Conservation (phyloP, 2,797 vertebrate species). For the Halcyon badia region DNA sequence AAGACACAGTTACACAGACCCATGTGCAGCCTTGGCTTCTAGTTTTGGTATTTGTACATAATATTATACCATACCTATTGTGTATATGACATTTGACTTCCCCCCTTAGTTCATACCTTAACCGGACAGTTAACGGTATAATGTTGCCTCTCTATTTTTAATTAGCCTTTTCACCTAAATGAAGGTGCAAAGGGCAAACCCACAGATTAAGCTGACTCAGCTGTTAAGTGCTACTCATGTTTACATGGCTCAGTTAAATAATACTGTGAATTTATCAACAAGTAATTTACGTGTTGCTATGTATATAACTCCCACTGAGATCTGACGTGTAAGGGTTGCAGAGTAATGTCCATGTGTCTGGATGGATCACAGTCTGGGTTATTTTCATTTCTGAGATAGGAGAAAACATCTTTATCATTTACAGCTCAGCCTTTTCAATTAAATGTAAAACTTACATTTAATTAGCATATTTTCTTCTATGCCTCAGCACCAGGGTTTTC, state of each 20-base stretch:
- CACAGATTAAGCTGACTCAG: neutral
- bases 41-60: neutral
- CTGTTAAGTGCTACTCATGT: neutral
- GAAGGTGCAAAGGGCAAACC: constrained; percentile 16
- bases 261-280: neutral
- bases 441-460: neutral
- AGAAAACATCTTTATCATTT: neutral
- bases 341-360: neutral
- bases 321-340: neutral
- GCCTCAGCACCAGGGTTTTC: neutral
- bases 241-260: neutral
- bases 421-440: neutral
- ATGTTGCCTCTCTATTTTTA: constrained; percentile 30
- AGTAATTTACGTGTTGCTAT: neutral
- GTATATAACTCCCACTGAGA: neutral
- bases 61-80: neutral
- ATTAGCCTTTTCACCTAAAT: neutral
- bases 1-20: neutral
- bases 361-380: neutral
- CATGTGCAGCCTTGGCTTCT: neutral
- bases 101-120: neutral
- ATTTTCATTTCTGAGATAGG: neutral
- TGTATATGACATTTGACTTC: neutral
- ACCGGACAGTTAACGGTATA: neutral
- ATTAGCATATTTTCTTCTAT: neutral